Conservation (phyloP, 2,888 invertebrate species). For the Augiades crinisus region DNA sequence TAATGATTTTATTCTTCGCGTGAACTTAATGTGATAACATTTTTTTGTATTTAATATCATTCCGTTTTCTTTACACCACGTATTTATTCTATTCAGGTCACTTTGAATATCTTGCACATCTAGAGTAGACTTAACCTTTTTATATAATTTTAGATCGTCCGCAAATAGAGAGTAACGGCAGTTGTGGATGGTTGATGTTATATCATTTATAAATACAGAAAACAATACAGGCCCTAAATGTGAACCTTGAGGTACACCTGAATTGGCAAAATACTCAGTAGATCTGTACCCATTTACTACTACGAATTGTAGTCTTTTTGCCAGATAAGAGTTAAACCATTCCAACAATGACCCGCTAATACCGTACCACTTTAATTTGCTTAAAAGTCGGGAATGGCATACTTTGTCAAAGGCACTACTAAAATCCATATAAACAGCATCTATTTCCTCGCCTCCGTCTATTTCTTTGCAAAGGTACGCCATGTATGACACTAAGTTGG, state of each 20-base stretch:
- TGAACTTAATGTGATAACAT: no score
- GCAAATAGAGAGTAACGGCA: neutral
- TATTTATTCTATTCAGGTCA: neutral
- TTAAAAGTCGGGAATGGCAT: neutral
- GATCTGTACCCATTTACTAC: slow-evolving; percentile 13
- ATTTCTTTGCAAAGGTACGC: neutral
- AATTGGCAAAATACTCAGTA: neutral
- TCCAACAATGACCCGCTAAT: slow-evolving; percentile 4
- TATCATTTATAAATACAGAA: slow-evolving; percentile 13
- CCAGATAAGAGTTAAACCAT: slow-evolving; percentile 22
- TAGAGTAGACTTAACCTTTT: neutral
- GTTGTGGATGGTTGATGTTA: neutral
- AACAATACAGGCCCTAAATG: slow-evolving; percentile 18
- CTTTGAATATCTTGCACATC: neutral
- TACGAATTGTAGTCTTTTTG: neutral
- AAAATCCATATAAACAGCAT: slow-evolving; percentile 25
- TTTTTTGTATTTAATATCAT: no score
- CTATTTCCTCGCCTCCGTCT: slow-evolving; percentile 18
- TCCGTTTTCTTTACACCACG: no score
- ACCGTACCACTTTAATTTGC: neutral
- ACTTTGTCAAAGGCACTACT: slow-evolving; percentile 26
- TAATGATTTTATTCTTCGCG: no score
- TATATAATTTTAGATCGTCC: neutral
- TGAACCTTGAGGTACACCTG: slow-evolving; percentile 17
- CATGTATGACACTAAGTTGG: slow-evolving; percentile 10